phyloP scores from a whole-genome alignment of 2,888 invertebrate species.

The Cremastinae sp. region DNA sequence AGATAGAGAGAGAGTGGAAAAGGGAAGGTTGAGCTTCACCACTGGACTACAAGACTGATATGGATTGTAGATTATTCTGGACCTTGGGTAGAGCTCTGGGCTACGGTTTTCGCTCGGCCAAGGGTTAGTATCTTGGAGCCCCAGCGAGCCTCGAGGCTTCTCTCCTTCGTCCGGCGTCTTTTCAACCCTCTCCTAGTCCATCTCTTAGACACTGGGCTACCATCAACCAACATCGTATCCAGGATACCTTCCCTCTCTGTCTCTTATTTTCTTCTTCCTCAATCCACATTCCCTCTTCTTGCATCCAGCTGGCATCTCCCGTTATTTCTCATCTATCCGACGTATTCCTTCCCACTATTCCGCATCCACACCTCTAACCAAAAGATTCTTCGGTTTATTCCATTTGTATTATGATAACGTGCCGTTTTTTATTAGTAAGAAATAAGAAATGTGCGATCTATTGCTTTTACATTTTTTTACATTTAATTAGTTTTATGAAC shows the following conservation, averaged over 20 bases:
- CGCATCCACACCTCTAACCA: no score
- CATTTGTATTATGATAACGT: no score
- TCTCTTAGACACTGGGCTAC: conserved; percentile 53
- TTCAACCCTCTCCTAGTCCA: conserved; percentile 51
- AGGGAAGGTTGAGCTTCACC: conserved; percentile 65
- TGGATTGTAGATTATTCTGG: conserved; percentile 81
- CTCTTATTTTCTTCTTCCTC: conserved; percentile 54
- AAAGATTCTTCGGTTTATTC: no score
- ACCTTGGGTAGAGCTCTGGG: conserved; percentile 77
- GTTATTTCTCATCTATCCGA: conserved; percentile 52
- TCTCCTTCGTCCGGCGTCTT: conserved; percentile 55
- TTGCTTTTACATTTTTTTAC: no score
- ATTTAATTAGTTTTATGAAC: no score
- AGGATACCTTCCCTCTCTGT: conserved; percentile 37
- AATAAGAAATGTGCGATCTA: no score
- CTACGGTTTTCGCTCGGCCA: conserved; percentile 74
- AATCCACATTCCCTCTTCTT: conserved; percentile 52
- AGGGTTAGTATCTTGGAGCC: conserved; percentile 76
- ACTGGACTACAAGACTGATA: conserved; percentile 78
- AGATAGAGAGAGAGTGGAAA: conserved; percentile 33
- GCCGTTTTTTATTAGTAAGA: no score
- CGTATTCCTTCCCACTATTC: conserved; percentile 44
- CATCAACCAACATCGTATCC: conserved; percentile 51
- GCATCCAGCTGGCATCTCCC: conserved; percentile 40
- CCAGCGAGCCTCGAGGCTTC: conserved; percentile 56